These are phyloP conservation scores for Poeciliopsis occidentalis DNA, from an alignment of 2,113 vertebrate species.

Conservation along the genomic window DNA sequence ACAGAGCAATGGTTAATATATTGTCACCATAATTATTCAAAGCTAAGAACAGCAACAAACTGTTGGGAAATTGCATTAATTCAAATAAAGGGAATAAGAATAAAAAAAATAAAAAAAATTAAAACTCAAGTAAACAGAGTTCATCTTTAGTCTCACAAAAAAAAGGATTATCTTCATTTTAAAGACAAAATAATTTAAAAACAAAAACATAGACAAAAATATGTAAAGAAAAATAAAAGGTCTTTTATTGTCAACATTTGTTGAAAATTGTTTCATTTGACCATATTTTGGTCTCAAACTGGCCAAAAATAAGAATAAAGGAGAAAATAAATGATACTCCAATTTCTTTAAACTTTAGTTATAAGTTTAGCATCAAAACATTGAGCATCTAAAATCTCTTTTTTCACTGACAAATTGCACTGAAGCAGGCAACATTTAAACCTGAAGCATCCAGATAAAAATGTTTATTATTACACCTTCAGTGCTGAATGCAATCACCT, in stretches of 20 bases:
- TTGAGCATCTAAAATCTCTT: not conserved
- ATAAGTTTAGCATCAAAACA: not conserved
- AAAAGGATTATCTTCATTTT: not conserved
- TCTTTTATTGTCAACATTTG: not conserved
- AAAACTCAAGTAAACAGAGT: not conserved
- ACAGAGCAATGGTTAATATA: not conserved
- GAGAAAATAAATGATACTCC: not conserved
- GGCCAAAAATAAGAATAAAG: not conserved
- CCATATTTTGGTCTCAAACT: not conserved
- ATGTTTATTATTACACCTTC: slow-evolving; percentile 51
- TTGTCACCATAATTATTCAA: not conserved
- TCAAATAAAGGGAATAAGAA: not conserved
- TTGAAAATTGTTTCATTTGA: not conserved
- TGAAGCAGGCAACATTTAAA: not conserved
- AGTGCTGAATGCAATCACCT: slow-evolving; percentile 53
- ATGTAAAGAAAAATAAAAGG: not conserved
- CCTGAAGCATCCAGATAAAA: slow-evolving; percentile 23
- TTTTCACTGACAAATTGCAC: too few species aligned
- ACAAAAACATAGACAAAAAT: not conserved
- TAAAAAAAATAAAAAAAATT: not conserved
- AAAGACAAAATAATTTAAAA: not conserved
- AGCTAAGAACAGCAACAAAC: not conserved
- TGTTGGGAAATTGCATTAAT: not conserved
- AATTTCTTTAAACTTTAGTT: not conserved
- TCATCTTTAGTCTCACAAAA: not conserved